Evolutionary conservation across 2,888 invertebrate genomes (phyloP), one percentile per base, ranked within the genome.

Genomic region (Harmothoe impar): DNA sequence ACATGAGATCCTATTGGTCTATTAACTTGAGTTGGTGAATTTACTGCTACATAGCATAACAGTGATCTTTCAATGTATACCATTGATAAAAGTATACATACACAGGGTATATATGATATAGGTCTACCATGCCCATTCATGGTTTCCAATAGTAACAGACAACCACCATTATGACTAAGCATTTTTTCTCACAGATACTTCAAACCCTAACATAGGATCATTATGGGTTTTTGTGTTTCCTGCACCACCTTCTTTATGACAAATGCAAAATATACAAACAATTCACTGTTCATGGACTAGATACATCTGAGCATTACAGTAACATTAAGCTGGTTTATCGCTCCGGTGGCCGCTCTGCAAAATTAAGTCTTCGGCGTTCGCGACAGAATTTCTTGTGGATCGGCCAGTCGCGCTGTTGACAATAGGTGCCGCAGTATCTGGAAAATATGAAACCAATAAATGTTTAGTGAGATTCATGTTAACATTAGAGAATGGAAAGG

Each of bases 401-500:
- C 1, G 96, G 96, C 96, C 96, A 96, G 92, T 96, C 96, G 62
- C 95, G 94, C 91, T 96, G 96, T 92, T 96, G 96, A 92, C 96
- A 96, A 62, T 93, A 93, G 84, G 95, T 94, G 12, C 96, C 96
- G 93, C 96, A 96, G 91, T 96, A 96, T 91, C 96, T 95, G 93
- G 0, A 93, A 92, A 20, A 78, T 10, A 88, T n/a, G n/a, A n/a
- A n/a, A n/a, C 31, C 88, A 56, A 72, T n/a, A 5, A 62, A 62
- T 3, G n/a, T 20, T 62, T 20, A 62, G 3, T 62, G n/a, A 62
- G 3, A 62, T 12, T 15, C 15, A 62, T 62, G 43, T 43, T 43
- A 43, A n/a, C n/a, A n/a, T n/a, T n/a, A n/a, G n/a, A n/a, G n/a
- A n/a, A n/a, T n/a, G n/a, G n/a, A n/a, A n/a, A n/a, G n/a, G n/a